phyloP scores from a whole-genome alignment of 2,797 vertebrate species.

The Mus spretus region DNA sequence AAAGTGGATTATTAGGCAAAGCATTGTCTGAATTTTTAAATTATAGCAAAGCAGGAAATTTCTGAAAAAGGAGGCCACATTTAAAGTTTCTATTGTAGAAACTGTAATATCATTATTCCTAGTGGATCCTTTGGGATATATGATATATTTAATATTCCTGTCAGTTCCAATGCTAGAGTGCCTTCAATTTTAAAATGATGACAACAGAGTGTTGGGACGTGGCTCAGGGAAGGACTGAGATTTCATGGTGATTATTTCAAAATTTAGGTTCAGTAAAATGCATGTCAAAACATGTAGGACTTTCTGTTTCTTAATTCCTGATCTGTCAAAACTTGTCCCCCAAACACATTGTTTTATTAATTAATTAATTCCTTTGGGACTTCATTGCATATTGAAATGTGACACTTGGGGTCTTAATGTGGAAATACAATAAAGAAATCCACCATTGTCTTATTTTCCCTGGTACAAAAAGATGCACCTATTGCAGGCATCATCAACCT shows the following conservation, averaged over 20 bases:
- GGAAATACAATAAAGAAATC: slow-evolving; percentile 67
- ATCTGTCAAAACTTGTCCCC: slow-evolving; percentile 54
- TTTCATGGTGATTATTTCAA: slow-evolving; percentile 63
- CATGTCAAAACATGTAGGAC: neutral
- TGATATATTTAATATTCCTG: slow-evolving; percentile 58
- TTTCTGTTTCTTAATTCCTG: slow-evolving; percentile 64
- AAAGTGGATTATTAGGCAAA: slow-evolving; percentile 65
- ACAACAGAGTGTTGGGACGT: slow-evolving; percentile 9
- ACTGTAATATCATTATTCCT: slow-evolving; percentile 42
- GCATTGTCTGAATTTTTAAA: slow-evolving; percentile 33
- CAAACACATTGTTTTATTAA: slow-evolving; percentile 45
- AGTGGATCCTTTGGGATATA: slow-evolving; percentile 55
- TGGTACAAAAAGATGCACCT: neutral
- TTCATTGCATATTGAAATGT: slow-evolving; percentile 57
- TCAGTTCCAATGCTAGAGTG: neutral
- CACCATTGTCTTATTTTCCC: slow-evolving; percentile 19
- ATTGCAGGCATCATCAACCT: slow-evolving; percentile 1
- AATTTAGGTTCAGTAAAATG: neutral
- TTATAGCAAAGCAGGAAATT: slow-evolving; percentile 60
- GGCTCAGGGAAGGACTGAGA: slow-evolving; percentile 43
- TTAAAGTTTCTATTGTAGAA: slow-evolving; percentile 48
- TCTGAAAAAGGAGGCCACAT: slow-evolving; percentile 44
- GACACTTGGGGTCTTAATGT: slow-evolving; percentile 58
- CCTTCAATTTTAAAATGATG: slow-evolving; percentile 65
- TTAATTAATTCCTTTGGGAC: slow-evolving; percentile 51